These are phyloP conservation scores for Penaeus vannamei DNA, from an alignment of 1,140 invertebrate genomes.

Conservation along the genomic window DNA sequence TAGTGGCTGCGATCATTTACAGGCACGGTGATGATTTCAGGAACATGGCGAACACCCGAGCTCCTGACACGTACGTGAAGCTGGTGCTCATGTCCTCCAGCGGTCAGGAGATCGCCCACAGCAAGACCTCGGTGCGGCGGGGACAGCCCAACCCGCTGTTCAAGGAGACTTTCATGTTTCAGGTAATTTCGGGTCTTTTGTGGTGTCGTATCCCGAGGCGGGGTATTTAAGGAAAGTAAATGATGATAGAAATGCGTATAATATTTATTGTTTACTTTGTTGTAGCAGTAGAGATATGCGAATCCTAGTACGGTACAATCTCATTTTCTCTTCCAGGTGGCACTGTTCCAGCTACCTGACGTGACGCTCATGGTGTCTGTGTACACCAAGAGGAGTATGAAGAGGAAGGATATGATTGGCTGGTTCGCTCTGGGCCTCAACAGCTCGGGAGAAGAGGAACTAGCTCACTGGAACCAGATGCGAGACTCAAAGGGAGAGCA, in stretches of 20 bases:
- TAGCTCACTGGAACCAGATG: conserved; percentile 96
- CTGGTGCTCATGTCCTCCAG: conserved; percentile 90
- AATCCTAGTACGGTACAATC: no score
- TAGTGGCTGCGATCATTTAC: conserved; percentile 44
- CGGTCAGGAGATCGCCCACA: conserved; percentile 91
- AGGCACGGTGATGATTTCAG: conserved; percentile 67
- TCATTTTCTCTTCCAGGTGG: conserved; percentile 78
- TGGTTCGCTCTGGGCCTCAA: conserved; percentile 94
- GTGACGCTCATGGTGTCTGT: conserved; percentile 95
- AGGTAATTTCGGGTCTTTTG: conserved; percentile 76
- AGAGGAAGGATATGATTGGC: conserved; percentile 95
- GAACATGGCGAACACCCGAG: conserved; percentile 69
- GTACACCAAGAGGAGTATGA: conserved; percentile 92
- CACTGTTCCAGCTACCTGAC: conserved; percentile 94
- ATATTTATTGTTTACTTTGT: neutral
- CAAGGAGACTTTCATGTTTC: conserved; percentile 96
- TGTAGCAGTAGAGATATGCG: neutral
- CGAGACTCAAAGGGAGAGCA: conserved; percentile 80
- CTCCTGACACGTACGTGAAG: conserved; percentile 95
- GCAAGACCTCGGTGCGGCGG: conserved; percentile 90
- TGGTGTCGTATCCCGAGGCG: no score
- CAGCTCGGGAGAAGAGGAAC: conserved; percentile 91
- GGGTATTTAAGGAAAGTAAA: no score
- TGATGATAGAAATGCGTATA: neutral
- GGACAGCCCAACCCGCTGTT: conserved; percentile 95